Evolutionary conservation across 2,888 invertebrate species (phyloP).

Genomic region (Drosophila conformis): DNA sequence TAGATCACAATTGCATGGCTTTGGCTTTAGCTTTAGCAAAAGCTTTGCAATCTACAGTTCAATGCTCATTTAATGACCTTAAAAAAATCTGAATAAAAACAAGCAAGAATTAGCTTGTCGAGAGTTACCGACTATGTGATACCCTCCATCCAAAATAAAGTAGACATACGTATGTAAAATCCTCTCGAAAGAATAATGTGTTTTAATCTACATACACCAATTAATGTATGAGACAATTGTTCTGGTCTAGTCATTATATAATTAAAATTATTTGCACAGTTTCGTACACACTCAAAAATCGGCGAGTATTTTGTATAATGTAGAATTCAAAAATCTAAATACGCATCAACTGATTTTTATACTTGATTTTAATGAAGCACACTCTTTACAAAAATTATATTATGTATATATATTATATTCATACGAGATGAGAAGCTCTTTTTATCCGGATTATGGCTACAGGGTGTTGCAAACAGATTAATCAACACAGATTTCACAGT

Average conservation of each 20-base stretch:
- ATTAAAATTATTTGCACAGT: neutral
- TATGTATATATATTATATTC: no score
- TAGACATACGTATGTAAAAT: neutral
- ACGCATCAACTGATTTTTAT: neutral
- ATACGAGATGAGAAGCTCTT: neutral
- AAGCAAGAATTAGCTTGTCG: slow-evolving; percentile 6
- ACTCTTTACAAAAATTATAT: neutral
- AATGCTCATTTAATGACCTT: slow-evolving; percentile 50
- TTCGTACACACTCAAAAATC: neutral
- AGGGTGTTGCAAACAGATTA: slow-evolving; percentile 36
- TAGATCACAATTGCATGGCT: slow-evolving; percentile 2
- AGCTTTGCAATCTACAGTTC: slow-evolving; percentile 42
- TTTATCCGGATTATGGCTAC: neutral
- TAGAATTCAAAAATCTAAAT: neutral
- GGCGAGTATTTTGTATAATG: neutral
- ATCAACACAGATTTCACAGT: slow-evolving; percentile 34
- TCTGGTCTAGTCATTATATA: neutral
- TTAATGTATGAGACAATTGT: neutral
- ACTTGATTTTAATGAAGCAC: neutral
- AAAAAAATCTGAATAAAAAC: slow-evolving; percentile 24
- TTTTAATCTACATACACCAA: neutral
- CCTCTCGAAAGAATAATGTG: neutral
- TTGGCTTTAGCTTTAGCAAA: no score
- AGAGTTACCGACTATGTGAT: neutral
- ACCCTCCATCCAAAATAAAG: slow-evolving; percentile 8